Evolutionary conservation across 2,113 vertebrate species (phyloP).

Genomic region (Psophia crepitans): DNA sequence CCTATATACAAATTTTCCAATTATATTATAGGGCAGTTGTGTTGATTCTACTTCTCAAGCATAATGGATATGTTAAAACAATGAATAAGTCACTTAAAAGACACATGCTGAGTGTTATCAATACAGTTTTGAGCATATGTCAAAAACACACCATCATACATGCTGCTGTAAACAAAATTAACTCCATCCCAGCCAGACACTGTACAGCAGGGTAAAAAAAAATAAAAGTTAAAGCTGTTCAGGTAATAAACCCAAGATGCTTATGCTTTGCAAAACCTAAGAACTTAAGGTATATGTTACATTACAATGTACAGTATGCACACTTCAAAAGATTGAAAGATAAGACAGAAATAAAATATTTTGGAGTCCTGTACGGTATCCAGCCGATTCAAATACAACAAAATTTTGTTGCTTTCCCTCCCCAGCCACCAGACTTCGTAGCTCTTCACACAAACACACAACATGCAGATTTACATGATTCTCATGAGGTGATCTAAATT

Average conservation of each 20-base stretch:
- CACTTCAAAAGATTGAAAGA: background rate
- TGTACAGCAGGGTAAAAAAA: background rate
- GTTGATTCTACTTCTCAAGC: background rate
- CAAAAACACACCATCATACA: background rate
- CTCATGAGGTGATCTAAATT: background rate
- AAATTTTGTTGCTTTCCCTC: accelerated
- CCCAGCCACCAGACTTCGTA: background rate
- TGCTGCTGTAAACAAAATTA: background rate
- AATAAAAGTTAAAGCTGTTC: background rate
- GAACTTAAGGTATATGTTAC: background rate
- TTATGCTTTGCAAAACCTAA: background rate
- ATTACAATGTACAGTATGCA: background rate
- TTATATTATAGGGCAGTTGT: background rate
- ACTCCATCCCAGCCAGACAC: background rate
- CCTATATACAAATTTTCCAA: background rate
- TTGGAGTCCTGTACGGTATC: background rate
- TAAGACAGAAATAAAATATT: background rate
- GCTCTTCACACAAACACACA: background rate
- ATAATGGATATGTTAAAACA: background rate
- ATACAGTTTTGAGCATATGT: background rate
- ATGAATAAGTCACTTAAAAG: background rate
- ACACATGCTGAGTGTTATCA: background rate
- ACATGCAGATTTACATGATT: background rate
- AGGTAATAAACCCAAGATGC: background rate
- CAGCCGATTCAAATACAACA: background rate